Conservation (phyloP, 2,888 invertebrate genomes). For the Pimpla rufipes region DNA sequence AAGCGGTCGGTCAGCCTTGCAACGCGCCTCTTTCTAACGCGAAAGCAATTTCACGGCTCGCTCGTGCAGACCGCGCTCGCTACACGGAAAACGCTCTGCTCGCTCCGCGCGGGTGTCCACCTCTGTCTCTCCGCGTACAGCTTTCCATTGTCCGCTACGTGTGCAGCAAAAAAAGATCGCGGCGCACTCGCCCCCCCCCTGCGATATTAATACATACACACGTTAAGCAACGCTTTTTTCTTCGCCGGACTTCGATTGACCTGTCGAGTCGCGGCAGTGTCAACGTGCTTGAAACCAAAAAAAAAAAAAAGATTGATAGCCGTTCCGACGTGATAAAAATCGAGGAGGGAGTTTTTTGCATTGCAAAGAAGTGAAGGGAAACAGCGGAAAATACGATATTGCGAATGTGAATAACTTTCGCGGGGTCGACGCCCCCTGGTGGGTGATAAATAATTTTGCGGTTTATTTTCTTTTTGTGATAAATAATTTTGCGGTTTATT, state of each 20-base stretch:
- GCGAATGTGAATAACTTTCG: not conserved
- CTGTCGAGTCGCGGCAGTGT: not conserved
- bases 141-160: not conserved
- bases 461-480: too few species aligned
- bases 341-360: not conserved
- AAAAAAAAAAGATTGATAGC: slow-evolving; percentile 18
- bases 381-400: not conserved
- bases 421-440: not conserved
- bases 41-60: slow-evolving; percentile 64
- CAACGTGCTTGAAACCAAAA: slow-evolving; percentile 5
- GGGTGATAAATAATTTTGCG: not conserved
- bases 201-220: not conserved
- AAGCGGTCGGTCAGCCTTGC: slow-evolving; percentile 39
- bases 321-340: slow-evolving; percentile 3
- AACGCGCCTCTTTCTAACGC: slow-evolving; percentile 48
- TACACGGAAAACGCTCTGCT: not conserved
- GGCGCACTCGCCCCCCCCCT: not conserved
- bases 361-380: not conserved
- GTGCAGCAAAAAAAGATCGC: not conserved
- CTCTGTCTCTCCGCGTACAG: not conserved
- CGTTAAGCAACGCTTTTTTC: slow-evolving; percentile 1
- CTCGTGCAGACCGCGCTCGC: slow-evolving; percentile 51
- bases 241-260: not conserved
- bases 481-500: too few species aligned
- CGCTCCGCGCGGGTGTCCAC: slow-evolving; percentile 5